Evolutionary conservation across 1,140 invertebrate species (phyloP), one percentile per base, ranked within the genome.

Genomic region (Drosophila seguyi): DNA sequence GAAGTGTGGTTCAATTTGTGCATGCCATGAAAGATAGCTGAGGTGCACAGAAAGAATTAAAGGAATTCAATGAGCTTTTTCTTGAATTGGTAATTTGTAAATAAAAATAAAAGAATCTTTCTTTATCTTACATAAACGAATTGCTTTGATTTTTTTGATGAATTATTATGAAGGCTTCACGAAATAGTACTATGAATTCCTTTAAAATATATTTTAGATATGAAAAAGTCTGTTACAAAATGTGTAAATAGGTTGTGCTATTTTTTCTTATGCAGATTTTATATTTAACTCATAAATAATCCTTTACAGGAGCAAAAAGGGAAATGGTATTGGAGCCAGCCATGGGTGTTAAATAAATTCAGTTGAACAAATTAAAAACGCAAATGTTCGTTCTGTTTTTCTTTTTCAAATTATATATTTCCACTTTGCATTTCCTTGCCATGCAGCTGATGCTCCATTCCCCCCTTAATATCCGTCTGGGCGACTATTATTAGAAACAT

Each of bases 271-370:
- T 61, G 20, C 39, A n/a, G 13, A 31, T 13, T 29, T 14, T 57
- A 44, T 38, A 22, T 45, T 3, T 22, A 22, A 38, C 20, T 60
- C 76, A 71, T 88, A 88, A 83, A 87, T 84, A 77, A 57, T 61
- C 59, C 66, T 61, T 75, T 62, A 59, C 69, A 63, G 38, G 48
- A 16, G 14, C n/a, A 4, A 20, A 16, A 20, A 4, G 36, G 22
- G 31, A 16, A 16, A 16, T 13, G 25, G 31, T 16, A 45, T 14
- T 25, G 42, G 16, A 38, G 42, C 16, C 45, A 45, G 75, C 66
- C 78, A 88, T 53, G 79, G 55, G 84, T 88, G 84, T 79, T 77
- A 72, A 88, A 86, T 86, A 86, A 86, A 88, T 88, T 87, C 56
- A 59, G 66, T 63, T 56, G 71, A 62, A 83, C 78, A 86, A 79